Evolutionary conservation across 2,113 vertebrate species (phyloP), one percentile per base, ranked within the genome.

Genomic region (Pseudorectes ferrugineus): DNA sequence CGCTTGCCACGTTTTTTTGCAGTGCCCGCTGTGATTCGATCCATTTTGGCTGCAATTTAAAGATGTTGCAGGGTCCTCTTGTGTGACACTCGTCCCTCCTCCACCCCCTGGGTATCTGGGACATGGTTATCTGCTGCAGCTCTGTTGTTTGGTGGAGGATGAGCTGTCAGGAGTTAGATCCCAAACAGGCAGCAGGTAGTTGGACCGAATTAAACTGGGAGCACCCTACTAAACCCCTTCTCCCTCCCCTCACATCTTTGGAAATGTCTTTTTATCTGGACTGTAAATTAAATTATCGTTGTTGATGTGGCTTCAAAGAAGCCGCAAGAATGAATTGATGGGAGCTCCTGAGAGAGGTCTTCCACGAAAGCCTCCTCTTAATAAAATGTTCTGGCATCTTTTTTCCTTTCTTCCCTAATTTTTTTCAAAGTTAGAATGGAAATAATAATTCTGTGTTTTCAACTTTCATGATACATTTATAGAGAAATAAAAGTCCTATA

Each of bases 281-380:
- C 75, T 77, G 57, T 80, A 91, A 93, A 91, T 90, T 72, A 65
- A 85, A 76, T 94, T 88, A 51, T 51, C 6, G 0, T 65, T 83
- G 93, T 75, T 82, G 86, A 78, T 63, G 55, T 72, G 12, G 17
- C 73, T 92, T 95, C 80, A 91, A 57, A 92, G 92, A 87, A 81
- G 52, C 51, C 78, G 65, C 40, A 45, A 72, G 80, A 70, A 66
- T 58, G 75, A 83, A 42, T 85, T 88, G 65, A 88, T 43, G 20
- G 51, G 51, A 71, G 25, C 28, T 96, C 59, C 58, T 57, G 75
- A 62, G 71, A 74, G 43, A 80, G 11, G 55, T 73, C 29, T 83
- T 54, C 36, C 45, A 55, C 4, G 26, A 48, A 95, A 66, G 4
- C 19, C 29, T 71, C 67, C 21, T 77, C 52, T 82, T 42, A 42